Percentiles rank a stretch among this genome's conserved stretches.
These are phyloP conservation scores for Papilio aristodemus DNA, from an alignment of 1,140 invertebrate genomes.

Conservation along the genomic window DNA sequence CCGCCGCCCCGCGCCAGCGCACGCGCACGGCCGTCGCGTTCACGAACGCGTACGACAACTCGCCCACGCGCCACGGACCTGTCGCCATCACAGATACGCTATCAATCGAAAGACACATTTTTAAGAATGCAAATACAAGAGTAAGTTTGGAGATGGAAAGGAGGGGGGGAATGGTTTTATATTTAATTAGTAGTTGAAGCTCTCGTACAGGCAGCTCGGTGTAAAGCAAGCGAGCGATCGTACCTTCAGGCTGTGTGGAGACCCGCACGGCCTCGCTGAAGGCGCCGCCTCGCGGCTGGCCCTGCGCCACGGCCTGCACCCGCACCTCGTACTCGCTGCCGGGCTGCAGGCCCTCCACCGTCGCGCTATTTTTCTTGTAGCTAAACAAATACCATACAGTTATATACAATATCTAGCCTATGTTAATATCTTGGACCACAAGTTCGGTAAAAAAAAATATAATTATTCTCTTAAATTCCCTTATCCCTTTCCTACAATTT, in stretches of 20 bases:
- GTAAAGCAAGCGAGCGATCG: too few relatives aligned
- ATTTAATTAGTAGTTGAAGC: too few relatives aligned
- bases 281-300: conserved; percentile 33
- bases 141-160: too few relatives aligned
- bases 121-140: too few relatives aligned
- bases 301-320: conserved; percentile 47
- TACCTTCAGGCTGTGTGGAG: conserved; percentile 53
- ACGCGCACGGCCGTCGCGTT: conserved; percentile 51
- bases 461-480: too few relatives aligned
- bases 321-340: conserved; percentile 59
- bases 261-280: conserved; percentile 47
- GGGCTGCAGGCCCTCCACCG: conserved; percentile 50
- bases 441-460: too few relatives aligned
- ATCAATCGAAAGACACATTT: too few relatives aligned
- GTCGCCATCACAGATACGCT: too few relatives aligned
- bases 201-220: too few relatives aligned
- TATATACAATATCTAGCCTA: conserved; percentile 3
- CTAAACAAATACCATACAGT: conserved; percentile 39
- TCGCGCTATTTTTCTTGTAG: conserved; percentile 41
- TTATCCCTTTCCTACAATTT: too few relatives aligned
- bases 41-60: conserved; percentile 51
- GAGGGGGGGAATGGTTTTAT: too few relatives aligned
- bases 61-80: conserved; percentile 49
- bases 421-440: too few relatives aligned
- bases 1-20: conserved; percentile 49